Evolutionary conservation across 2,888 invertebrate species (phyloP).

Genomic region (Agonum fuliginosum): DNA sequence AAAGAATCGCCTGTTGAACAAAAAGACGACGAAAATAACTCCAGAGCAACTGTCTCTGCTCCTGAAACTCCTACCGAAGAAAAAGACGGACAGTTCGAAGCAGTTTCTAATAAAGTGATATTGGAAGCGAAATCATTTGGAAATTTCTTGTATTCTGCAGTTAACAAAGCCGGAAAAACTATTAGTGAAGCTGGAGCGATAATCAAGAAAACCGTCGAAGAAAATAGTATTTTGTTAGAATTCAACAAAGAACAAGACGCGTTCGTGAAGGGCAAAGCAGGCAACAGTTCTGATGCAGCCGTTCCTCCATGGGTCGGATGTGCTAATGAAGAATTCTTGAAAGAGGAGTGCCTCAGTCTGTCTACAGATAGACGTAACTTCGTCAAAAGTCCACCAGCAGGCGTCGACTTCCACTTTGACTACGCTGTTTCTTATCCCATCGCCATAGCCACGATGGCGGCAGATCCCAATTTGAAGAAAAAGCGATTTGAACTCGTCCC

Average conservation of each 20-base stretch:
- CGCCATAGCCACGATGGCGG: conserved; percentile 90
- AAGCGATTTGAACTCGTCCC: conserved; percentile 98
- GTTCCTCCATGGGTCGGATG: conserved; percentile 94
- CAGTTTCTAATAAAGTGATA: conserved; percentile 77
- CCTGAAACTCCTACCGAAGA: background rate
- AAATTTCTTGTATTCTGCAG: conserved; percentile 90
- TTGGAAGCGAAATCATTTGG: conserved; percentile 89
- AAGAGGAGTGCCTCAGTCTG: conserved; percentile 91
- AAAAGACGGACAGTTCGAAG: too few relatives aligned
- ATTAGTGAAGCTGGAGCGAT: conserved; percentile 93
- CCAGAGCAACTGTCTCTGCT: conserved; percentile 77
- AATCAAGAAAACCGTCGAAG: conserved; percentile 93
- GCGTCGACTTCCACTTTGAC: conserved; percentile 93
- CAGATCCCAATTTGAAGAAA: conserved; percentile 92
- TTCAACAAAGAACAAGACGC: conserved; percentile 95
- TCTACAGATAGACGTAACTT: conserved; percentile 95
- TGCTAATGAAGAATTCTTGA: conserved; percentile 90
- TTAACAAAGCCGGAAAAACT: conserved; percentile 92
- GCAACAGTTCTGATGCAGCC: conserved; percentile 76
- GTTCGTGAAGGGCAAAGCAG: conserved; percentile 88
- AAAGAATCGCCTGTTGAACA: conserved; percentile 70
- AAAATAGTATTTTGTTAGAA: conserved; percentile 92
- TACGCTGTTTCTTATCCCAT: conserved; percentile 90
- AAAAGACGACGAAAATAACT: conserved; percentile 90
- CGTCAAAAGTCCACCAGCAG: conserved; percentile 92